phyloP scores from a whole-genome alignment of 1,140 invertebrate species.

The Drosophila persimilis region DNA sequence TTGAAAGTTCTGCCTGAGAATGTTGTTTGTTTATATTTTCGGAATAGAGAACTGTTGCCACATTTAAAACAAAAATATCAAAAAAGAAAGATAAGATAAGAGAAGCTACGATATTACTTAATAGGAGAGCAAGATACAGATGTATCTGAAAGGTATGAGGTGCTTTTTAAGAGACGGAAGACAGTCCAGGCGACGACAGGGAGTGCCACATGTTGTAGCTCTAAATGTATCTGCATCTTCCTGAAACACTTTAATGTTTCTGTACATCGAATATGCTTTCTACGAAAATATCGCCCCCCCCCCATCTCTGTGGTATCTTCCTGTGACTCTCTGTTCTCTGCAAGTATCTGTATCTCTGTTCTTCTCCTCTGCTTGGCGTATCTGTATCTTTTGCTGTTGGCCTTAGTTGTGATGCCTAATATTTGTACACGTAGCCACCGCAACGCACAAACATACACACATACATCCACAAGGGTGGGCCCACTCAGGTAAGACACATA shows the following conservation, averaged over 20 bases:
- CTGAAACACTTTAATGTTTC: too few relatives aligned
- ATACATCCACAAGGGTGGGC: constrained; percentile 11
- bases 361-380: not conserved
- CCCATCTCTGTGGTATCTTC: not conserved
- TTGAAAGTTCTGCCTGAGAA: too few relatives aligned
- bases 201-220: too few relatives aligned
- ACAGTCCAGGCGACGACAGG: too few relatives aligned
- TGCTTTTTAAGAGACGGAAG: not conserved
- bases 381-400: constrained; percentile 6
- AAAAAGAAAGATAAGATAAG: too few relatives aligned
- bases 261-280: too few relatives aligned
- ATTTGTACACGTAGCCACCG: constrained; percentile 46
- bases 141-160: not conserved
- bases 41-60: too few relatives aligned
- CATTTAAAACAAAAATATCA: too few relatives aligned
- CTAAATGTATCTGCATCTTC: too few relatives aligned
- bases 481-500: constrained; percentile 39
- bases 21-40: too few relatives aligned
- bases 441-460: constrained; percentile 17
- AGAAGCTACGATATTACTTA: constrained; percentile 30
- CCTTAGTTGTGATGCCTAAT: constrained; percentile 10
- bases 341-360: constrained; percentile 12
- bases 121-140: constrained; percentile 19
- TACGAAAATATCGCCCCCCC: too few relatives aligned
- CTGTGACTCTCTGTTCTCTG: too few relatives aligned